Evolutionary conservation across 2,888 invertebrate species (phyloP).

Genomic region (Napeogenes inachia): DNA sequence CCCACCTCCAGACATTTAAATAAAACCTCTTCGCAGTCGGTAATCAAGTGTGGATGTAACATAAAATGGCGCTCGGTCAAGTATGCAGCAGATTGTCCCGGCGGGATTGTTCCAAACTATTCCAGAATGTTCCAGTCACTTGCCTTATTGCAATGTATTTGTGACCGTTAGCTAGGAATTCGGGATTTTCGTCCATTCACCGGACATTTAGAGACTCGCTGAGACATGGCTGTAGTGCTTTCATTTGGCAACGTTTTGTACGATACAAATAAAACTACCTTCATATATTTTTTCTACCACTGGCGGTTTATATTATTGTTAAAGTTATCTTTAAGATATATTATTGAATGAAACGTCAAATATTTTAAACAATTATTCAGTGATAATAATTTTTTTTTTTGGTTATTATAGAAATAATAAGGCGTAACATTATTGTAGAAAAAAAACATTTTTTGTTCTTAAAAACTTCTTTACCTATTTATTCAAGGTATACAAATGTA

Average conservation of each 20-base stretch:
- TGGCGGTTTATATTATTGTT: neutral
- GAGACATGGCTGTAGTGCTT: slow-evolving; percentile 1
- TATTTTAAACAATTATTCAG: no score
- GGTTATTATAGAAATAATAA: no score
- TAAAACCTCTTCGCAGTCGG: slow-evolving; percentile 30
- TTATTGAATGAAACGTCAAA: no score
- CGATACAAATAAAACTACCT: neutral
- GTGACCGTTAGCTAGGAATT: slow-evolving; percentile 55
- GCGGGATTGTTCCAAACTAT: slow-evolving; percentile 59
- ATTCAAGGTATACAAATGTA: neutral
- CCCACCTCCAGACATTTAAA: slow-evolving; percentile 12
- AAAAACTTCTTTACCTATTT: no score
- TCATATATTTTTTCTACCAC: neutral
- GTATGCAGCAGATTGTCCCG: slow-evolving; percentile 68
- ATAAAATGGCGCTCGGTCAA: slow-evolving; percentile 38
- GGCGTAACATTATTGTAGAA: no score
- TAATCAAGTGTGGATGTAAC: slow-evolving; percentile 36
- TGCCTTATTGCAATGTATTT: slow-evolving; percentile 71
- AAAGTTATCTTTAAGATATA: no score
- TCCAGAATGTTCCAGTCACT: slow-evolving; percentile 70
- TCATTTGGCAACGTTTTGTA: neutral
- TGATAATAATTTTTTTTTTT: no score
- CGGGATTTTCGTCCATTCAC: slow-evolving; percentile 52
- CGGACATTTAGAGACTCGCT: slow-evolving; percentile 16
- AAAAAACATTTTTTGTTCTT: no score